A percentile compares a stretch with the other conserved stretches of the same genome.
These are phyloP conservation scores for Dicyrtoma fusca DNA, from an alignment of 2,888 invertebrate species.

Conservation along the genomic window DNA sequence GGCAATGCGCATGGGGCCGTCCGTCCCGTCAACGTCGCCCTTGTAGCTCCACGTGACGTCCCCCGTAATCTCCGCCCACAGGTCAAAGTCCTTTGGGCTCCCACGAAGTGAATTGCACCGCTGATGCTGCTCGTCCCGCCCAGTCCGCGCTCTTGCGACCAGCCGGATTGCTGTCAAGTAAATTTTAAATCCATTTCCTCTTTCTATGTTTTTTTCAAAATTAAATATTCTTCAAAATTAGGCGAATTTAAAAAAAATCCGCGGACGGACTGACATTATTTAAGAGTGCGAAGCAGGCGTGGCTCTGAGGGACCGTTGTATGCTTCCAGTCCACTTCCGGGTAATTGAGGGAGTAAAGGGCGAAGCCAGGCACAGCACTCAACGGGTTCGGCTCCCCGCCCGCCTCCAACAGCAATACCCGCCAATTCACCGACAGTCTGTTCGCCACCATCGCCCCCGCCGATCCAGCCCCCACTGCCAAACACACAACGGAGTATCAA, in stretches of 20 bases:
- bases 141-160: slow-evolving; percentile 23
- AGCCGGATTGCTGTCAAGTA: slow-evolving; percentile 6
- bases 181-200: not conserved
- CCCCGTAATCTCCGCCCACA: slow-evolving; percentile 45
- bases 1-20: slow-evolving; percentile 23
- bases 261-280: slow-evolving; percentile 40
- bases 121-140: slow-evolving; percentile 62
- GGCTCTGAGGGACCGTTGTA: slow-evolving; percentile 44
- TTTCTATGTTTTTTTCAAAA: not conserved
- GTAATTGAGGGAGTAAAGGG: slow-evolving; percentile 1
- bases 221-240: too few species aligned
- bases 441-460: slow-evolving; percentile 19
- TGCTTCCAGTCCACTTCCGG: slow-evolving; percentile 25
- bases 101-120: not conserved
- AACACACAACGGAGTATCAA: not conserved
- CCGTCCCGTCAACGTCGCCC: slow-evolving; percentile 39
- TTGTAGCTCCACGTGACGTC: slow-evolving; percentile 49
- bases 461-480: slow-evolving; percentile 18
- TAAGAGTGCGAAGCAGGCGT: slow-evolving; percentile 40
- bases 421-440: slow-evolving; percentile 7
- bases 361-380: slow-evolving; percentile 15
- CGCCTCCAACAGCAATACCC: slow-evolving; percentile 25
- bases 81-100: slow-evolving; percentile 45
- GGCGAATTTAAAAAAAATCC: not conserved
- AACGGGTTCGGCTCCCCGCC: slow-evolving; percentile 21